phyloP scores from a whole-genome alignment of 2,888 invertebrate species.

The Clistopyga incitator region DNA sequence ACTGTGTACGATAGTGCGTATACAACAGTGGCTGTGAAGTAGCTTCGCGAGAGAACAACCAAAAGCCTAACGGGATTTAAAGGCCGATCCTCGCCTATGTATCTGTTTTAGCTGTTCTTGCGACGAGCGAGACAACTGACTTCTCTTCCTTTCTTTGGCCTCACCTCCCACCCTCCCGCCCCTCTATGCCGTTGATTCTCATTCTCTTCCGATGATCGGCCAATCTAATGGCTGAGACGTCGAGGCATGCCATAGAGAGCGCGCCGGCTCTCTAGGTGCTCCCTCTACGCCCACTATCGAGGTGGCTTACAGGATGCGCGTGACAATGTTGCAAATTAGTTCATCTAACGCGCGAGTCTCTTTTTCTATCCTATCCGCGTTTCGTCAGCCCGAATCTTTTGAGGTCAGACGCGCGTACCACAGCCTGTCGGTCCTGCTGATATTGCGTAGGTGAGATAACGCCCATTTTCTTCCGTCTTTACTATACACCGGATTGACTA shows the following conservation, averaged over 20 bases:
- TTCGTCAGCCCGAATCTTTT: slow-evolving; percentile 56
- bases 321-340: slow-evolving; percentile 80
- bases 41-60: slow-evolving; percentile 52
- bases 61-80: slow-evolving; percentile 78
- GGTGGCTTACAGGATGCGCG: slow-evolving; percentile 78
- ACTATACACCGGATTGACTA: no score
- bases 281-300: slow-evolving; percentile 57
- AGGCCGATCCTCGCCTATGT: slow-evolving; percentile 72
- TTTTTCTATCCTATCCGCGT: slow-evolving; percentile 47
- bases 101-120: slow-evolving; percentile 25
- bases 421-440: background rate
- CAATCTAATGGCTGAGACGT: slow-evolving; percentile 70
- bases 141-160: slow-evolving; percentile 36
- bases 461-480: no score
- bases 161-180: slow-evolving; percentile 17
- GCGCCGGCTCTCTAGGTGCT: slow-evolving; percentile 36
- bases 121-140: slow-evolving; percentile 19
- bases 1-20: slow-evolving; percentile 5
- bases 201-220: slow-evolving; percentile 56
- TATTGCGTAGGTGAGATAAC: background rate
- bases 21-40: background rate
- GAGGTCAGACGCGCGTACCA: slow-evolving; percentile 29
- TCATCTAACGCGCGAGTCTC: slow-evolving; percentile 66
- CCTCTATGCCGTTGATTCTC: slow-evolving; percentile 26
- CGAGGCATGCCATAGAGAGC: slow-evolving; percentile 68